Base-by-base conservation (phyloP, 2,797 vertebrate genomes). In the Danio kyathit region DNA sequence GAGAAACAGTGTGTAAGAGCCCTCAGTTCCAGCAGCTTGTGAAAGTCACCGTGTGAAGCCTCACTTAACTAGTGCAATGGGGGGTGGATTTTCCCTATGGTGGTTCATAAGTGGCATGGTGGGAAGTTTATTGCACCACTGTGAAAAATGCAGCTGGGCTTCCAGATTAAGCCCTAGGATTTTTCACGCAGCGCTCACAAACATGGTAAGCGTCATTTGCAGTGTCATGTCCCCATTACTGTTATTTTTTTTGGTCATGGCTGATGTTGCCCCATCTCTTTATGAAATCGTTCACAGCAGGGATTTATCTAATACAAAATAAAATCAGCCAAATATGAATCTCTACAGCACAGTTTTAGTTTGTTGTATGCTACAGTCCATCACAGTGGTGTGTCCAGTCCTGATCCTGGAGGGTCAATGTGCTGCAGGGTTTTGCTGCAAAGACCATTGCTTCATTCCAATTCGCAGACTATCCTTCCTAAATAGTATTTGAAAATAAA, bases 71-170 rank as follows among this genome's bases (percentile, higher is more conserved):
- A 14, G 60, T 46, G 49, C 75, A 79, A 73, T 67, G 21, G 49
- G 49, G 85, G 29, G 29, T 29, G 43, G 46, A 76, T 71, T 77
- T 82, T 49, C 44, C 16, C 41, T n/a, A 57, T 67, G 43, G 78
- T 54, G 43, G 46, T 54, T 60, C 79, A 72, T 67, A 43, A 70
- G 79, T 83, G 76, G 51, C 57, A 70, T 56, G 12, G 51, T 51
- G 51, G 40, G 44, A 79, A 79, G 41, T 56, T 76, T 79, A 83
- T 86, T 83, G 79, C 46, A 64, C 29, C 38, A 13, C 38, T 49
- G 67, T 81, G 65, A 79, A 75, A 59, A 74, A 61, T 72, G 64
- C 52, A 16, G 54, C 54, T 60, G 69, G 52, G 43, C 19, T 61
- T 61, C 11, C 29, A 66, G 21, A 61, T 29, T 63, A 44, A 70